phyloP scores from a whole-genome alignment of 2,113 vertebrate species.

The Erythrocebus patas region DNA sequence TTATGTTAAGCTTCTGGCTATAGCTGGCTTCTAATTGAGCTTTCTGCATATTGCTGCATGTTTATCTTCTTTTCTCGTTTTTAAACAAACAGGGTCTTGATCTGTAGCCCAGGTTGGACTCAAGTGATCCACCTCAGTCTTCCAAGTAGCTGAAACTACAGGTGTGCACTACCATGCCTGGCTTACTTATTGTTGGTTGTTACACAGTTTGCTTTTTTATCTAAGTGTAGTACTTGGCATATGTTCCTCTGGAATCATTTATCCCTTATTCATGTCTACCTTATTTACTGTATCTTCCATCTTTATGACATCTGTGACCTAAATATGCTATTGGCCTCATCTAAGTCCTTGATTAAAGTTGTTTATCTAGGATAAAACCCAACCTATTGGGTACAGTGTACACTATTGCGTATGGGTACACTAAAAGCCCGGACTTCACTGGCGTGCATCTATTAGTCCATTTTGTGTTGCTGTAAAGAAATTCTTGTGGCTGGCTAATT shows the following conservation, averaged over 20 bases:
- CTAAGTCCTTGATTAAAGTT: background rate
- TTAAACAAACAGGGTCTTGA: background rate
- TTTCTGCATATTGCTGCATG: background rate
- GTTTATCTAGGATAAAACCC: background rate
- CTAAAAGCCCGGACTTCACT: too few species aligned
- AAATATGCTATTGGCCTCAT: background rate
- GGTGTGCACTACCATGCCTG: background rate
- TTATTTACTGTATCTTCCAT: background rate
- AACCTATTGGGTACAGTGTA: too few species aligned
- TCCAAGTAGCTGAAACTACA: background rate
- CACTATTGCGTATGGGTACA: too few species aligned
- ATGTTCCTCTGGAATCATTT: background rate
- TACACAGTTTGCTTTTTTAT: background rate
- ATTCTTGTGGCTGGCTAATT: too few species aligned
- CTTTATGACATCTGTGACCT: background rate
- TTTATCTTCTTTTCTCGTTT: background rate
- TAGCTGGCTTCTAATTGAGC: slow-evolving; percentile 5
- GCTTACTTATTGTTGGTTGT: background rate
- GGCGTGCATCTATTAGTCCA: too few species aligned
- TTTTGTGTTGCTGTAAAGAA: too few species aligned
- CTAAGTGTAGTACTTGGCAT: background rate
- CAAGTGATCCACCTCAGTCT: background rate
- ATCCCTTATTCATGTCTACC: background rate
- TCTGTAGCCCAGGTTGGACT: background rate
- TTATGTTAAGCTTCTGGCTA: background rate